phyloP scores from a whole-genome alignment of 2,113 vertebrate species.

The Coracopsis vasa region DNA sequence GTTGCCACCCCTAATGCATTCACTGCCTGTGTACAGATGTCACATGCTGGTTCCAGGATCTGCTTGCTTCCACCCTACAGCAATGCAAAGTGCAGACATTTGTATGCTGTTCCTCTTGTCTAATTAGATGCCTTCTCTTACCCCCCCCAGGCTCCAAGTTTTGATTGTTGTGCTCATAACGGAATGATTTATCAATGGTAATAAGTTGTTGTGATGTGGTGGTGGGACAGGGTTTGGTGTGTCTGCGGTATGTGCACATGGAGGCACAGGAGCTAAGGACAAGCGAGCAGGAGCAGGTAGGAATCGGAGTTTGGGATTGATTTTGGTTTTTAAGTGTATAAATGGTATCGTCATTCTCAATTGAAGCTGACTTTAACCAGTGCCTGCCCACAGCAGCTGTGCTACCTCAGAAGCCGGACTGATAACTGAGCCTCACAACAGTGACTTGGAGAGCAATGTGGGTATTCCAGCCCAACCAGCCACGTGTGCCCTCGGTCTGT shows the following conservation, averaged over 20 bases:
- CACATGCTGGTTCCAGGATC: background rate
- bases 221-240: background rate
- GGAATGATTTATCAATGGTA: background rate
- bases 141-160: background rate
- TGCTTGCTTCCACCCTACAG: background rate
- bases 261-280: background rate
- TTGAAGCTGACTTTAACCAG: background rate
- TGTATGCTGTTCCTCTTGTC: background rate
- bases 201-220: background rate
- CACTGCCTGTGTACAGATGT: background rate
- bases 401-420: background rate
- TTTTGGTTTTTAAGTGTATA: background rate
- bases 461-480: background rate
- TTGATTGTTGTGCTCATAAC: background rate
- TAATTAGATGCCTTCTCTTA: background rate
- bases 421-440: background rate
- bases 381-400: background rate
- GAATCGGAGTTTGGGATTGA: background rate
- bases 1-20: background rate
- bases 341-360: background rate
- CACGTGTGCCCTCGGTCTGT: fast-evolving
- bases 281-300: background rate
- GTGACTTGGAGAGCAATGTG: background rate
- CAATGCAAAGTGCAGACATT: background rate
- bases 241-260: background rate